Evolutionary conservation across 2,113 vertebrate genomes (phyloP).

Genomic region (Prolemur simus): DNA sequence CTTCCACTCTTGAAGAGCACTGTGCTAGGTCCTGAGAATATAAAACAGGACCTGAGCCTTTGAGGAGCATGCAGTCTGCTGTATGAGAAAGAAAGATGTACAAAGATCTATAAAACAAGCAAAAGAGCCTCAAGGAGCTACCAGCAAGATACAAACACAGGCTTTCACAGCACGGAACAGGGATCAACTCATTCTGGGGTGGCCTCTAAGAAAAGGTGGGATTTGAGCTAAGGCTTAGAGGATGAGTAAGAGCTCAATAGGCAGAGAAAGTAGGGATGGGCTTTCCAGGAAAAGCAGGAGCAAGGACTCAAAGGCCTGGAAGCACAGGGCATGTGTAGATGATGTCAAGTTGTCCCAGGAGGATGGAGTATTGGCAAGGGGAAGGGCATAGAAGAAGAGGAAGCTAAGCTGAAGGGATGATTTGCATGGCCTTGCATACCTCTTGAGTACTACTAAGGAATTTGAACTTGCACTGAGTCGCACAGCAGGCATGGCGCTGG

Average conservation of each 20-base stretch:
- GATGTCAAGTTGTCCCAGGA: background rate
- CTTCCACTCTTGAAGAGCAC: background rate
- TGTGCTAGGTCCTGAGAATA: background rate
- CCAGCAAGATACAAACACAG: background rate
- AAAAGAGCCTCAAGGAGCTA: background rate
- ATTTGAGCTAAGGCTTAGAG: background rate
- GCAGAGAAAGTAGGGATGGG: background rate
- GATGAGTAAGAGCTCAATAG: background rate
- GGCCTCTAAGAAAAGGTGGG: background rate
- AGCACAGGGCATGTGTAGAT: background rate
- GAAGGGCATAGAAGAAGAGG: background rate
- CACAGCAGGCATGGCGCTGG: background rate
- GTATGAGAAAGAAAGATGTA: background rate
- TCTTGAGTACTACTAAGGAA: background rate
- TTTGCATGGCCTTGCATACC: background rate
- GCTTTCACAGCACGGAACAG: background rate
- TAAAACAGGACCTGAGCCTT: background rate
- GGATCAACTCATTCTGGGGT: background rate
- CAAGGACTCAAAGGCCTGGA: background rate
- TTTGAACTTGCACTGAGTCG: background rate
- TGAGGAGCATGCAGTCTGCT: background rate
- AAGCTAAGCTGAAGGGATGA: background rate
- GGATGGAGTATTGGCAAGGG: background rate
- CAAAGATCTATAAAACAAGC: background rate
- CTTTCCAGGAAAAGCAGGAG: background rate